phyloP scores from a whole-genome alignment of 1,140 invertebrate species.

The Centruroides vittatus region DNA sequence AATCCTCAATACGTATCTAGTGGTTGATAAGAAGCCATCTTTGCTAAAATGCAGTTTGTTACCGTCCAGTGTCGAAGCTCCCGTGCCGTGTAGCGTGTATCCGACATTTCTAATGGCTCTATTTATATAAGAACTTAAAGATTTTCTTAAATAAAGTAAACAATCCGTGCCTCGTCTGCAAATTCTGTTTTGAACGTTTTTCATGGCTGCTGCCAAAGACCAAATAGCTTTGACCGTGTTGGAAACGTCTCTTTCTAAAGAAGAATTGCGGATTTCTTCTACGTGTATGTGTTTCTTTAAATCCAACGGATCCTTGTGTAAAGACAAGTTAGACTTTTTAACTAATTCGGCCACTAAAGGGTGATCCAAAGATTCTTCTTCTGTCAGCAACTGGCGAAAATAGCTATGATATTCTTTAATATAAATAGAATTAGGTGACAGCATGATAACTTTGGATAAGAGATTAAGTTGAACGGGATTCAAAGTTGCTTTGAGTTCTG shows the following conservation, averaged over 20 bases:
- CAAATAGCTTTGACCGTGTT: slow-evolving; percentile 15
- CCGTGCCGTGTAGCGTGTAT: not conserved
- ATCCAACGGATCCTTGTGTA: not conserved
- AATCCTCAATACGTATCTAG: slow-evolving; percentile 2
- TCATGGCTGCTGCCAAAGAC: slow-evolving; percentile 11
- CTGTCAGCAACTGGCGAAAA: slow-evolving; percentile 5
- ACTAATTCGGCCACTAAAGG: slow-evolving; percentile 5
- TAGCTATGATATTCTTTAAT: slow-evolving; percentile 10
- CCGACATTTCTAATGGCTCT: not conserved
- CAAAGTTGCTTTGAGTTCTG: no score
- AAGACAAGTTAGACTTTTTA: no score
- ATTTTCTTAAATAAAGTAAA: slow-evolving; percentile 3
- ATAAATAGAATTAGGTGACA: slow-evolving; percentile 5
- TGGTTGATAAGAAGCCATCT: slow-evolving; percentile 3
- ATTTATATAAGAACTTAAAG: slow-evolving; percentile 7
- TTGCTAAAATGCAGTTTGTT: slow-evolving; percentile 9
- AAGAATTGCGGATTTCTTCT: not conserved
- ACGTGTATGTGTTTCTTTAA: not conserved
- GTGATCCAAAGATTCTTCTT: slow-evolving; percentile 7
- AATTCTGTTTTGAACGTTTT: slow-evolving; percentile 5
- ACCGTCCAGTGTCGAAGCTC: slow-evolving; percentile 1
- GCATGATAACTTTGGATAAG: slow-evolving; percentile 1
- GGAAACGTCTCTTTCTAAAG: slow-evolving; percentile 2
- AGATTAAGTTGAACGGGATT: no score
- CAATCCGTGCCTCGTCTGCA: slow-evolving; percentile 12